Evolutionary conservation across 2,888 invertebrate species (phyloP).

Genomic region (Apoda limacodes): DNA sequence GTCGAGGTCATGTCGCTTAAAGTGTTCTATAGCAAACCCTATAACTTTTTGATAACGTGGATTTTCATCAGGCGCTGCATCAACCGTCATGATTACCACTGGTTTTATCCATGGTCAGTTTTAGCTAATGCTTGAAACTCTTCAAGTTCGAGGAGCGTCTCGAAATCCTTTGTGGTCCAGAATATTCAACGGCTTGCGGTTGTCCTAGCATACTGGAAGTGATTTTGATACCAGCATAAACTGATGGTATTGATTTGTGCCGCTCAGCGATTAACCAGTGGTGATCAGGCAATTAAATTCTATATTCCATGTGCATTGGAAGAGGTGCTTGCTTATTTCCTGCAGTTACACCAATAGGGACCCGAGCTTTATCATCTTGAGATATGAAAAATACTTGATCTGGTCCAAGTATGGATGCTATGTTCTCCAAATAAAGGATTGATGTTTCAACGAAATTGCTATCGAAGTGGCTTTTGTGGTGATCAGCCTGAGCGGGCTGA

Average conservation of each 20-base stretch:
- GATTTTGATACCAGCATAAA: slow-evolving; percentile 28
- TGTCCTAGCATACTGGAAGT: slow-evolving; percentile 25
- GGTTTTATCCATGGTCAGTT: slow-evolving; percentile 20
- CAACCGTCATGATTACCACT: slow-evolving; percentile 22
- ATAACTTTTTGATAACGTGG: no score
- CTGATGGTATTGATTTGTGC: slow-evolving; percentile 21
- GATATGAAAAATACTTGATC: no score
- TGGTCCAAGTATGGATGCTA: slow-evolving; percentile 21
- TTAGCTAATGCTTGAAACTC: no score
- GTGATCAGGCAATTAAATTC: slow-evolving; percentile 19
- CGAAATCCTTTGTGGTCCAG: slow-evolving; percentile 30
- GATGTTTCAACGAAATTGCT: slow-evolving; percentile 14
- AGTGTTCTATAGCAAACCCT: slow-evolving; percentile 20
- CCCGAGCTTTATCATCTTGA: no score
- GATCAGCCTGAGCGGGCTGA: slow-evolving; percentile 13
- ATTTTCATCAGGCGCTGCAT: no score
- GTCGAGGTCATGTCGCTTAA: no score
- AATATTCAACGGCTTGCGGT: no score
- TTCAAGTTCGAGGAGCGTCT: slow-evolving; percentile 17
- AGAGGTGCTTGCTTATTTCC: slow-evolving; percentile 28
- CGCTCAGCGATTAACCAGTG: slow-evolving; percentile 19
- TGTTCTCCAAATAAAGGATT: slow-evolving; percentile 17
- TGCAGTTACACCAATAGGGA: slow-evolving; percentile 25
- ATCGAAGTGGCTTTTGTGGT: slow-evolving; percentile 14
- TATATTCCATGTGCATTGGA: slow-evolving; percentile 21